Evolutionary conservation across 2,113 vertebrate species (phyloP), one percentile per base, ranked within the genome.

Genomic region (Talpa occidentalis): DNA sequence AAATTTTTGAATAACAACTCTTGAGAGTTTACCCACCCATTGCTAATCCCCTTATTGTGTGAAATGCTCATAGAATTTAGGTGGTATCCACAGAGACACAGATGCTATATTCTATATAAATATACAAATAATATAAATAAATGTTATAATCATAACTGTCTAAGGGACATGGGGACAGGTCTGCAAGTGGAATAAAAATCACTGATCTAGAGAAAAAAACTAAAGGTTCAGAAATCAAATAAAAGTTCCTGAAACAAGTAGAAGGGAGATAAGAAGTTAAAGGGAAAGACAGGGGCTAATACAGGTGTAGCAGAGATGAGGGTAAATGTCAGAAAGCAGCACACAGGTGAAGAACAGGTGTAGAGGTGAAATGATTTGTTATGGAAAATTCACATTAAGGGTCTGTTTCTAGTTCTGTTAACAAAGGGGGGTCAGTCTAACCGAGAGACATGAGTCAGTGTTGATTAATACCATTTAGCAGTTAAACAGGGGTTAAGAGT

Each of bases 311-410:
- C 76, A 11, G 67, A 62, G 8, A 69, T 1, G 47, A 76, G 10
- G 26, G 49, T n/a, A 26, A 30, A 35, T 15, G 49, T 19, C 15
- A 60, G 52, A 17, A 10, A 15, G 35, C 11, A 10, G 40, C 3
- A 9, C 0, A 1, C 69, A 85, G 64, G 74, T 0, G 0, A 22
- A 2, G 42, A 95, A 24, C 91, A 93, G 89, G 82, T 96, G 70
- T 35, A 80, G 40, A 60, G 44, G 52, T 74, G 47, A 17, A 52
- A 52, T 24, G 19, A 49, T 59, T 59, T 79, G 19, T 49, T 76
- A 42, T 62, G 87, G 95, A 96, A 96, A 97, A 87, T 89, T 96
- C 92, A 90, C 92, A 87, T 16, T 32, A 5, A 72, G 66, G 7
- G 44, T 67, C 74, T 83, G 24, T 37, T 91, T 76, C 82, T 62